A percentile compares a stretch with the other conserved stretches of the same genome.
Evolutionary conservation across 2,888 invertebrate species (phyloP).

Genomic region (Drosophila nigritarsus): DNA sequence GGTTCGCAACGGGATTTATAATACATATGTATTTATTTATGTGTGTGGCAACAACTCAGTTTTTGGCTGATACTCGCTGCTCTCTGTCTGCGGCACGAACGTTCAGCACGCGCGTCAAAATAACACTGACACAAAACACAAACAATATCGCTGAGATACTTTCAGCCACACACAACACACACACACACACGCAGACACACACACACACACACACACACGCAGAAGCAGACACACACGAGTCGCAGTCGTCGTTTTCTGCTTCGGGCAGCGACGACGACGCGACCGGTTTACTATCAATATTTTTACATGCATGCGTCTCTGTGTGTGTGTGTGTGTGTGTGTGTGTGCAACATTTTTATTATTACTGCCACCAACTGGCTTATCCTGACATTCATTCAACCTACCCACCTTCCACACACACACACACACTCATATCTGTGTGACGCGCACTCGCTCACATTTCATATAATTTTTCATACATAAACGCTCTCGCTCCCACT

Average conservation of each 20-base stretch:
- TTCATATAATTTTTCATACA: constrained; percentile 80
- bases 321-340: constrained; percentile 34
- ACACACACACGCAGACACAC: constrained; percentile 1
- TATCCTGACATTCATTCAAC: constrained; percentile 78
- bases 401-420: constrained; percentile 74
- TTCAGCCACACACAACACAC: constrained; percentile 51
- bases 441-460: constrained; percentile 70
- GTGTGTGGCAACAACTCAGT: constrained; percentile 24
- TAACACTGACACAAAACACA: constrained; percentile 85
- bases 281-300: constrained; percentile 71
- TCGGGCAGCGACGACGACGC: constrained; percentile 50
- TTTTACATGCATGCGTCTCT: constrained; percentile 49
- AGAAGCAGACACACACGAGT: constrained; percentile 32
- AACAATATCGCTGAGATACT: constrained; percentile 80
- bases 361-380: constrained; percentile 66
- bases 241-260: constrained; percentile 50
- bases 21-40: constrained; percentile 12
- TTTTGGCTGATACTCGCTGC: constrained; percentile 34
- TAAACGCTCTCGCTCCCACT: constrained; percentile 66
- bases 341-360: constrained; percentile 70
- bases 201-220: background rate
- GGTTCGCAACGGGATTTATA: constrained; percentile 29
- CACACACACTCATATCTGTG: constrained; percentile 24
- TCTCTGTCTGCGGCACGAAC: constrained; percentile 76
- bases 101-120: constrained; percentile 85